Percentiles rank a stretch among this genome's conserved stretches.
Conservation (phyloP, 2,888 invertebrate genomes). For the Alitta virens region DNA sequence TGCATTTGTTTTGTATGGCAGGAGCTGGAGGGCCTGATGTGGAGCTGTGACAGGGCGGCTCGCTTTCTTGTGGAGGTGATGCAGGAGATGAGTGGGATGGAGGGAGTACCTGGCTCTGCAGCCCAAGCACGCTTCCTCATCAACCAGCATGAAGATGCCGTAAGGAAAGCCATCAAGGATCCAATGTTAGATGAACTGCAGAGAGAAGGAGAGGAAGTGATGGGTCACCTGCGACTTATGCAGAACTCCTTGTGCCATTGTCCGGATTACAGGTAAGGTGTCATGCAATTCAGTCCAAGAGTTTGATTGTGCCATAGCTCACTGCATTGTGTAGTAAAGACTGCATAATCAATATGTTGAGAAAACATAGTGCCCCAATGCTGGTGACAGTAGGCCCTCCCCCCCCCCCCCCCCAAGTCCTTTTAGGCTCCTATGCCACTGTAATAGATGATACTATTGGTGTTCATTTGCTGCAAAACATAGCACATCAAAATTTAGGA, state of each 20-base stretch:
- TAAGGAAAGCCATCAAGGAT: slow-evolving; percentile 3
- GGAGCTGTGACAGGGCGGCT: not conserved
- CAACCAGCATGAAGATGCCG: not conserved
- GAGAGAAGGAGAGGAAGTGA: not conserved
- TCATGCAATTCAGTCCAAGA: too few relatives aligned
- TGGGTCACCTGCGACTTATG: not conserved
- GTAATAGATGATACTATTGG: too few relatives aligned
- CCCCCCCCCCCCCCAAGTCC: too few relatives aligned
- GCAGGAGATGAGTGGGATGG: slow-evolving; percentile 5
- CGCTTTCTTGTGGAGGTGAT: slow-evolving; percentile 3
- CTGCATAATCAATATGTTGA: too few relatives aligned
- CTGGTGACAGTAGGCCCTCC: too few relatives aligned
- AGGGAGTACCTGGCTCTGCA: not conserved
- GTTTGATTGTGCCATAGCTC: too few relatives aligned
- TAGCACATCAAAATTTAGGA: too few relatives aligned
- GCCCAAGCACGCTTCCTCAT: not conserved
- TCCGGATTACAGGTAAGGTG: slow-evolving; percentile 16
- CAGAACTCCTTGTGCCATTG: not conserved
- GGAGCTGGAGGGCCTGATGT: slow-evolving; percentile 4
- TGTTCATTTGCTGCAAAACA: too few relatives aligned
- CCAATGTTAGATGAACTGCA: not conserved
- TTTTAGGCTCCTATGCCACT: too few relatives aligned
- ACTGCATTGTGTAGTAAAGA: too few relatives aligned
- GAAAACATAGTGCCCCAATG: too few relatives aligned
- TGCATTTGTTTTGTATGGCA: not conserved